phyloP scores from a whole-genome alignment of 2,888 invertebrate genomes.

The Scaptomyza caliginosa region DNA sequence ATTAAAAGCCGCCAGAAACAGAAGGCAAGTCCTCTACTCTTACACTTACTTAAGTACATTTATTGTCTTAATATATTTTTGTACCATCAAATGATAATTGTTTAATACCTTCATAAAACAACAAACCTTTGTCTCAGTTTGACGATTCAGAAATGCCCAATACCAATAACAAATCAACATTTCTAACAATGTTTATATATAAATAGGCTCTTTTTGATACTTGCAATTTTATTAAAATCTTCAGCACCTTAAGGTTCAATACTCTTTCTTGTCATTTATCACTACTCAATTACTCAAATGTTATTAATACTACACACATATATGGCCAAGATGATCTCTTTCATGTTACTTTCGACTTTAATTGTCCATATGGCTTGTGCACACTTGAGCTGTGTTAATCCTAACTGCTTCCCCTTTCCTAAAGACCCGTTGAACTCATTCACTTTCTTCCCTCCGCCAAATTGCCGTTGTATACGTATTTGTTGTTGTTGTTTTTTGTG shows the following conservation, averaged over 20 bases:
- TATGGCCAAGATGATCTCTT: constrained; percentile 10
- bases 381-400: constrained; percentile 23
- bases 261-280: neutral
- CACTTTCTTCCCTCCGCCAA: neutral
- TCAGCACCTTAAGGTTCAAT: neutral
- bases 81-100: too few species aligned
- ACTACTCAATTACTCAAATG: constrained; percentile 11
- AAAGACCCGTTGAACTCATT: constrained; percentile 50
- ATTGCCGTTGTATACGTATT: neutral
- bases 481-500: constrained; percentile 6
- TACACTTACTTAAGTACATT: too few species aligned
- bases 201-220: neutral
- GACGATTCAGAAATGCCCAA: too few species aligned
- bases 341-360: constrained; percentile 29
- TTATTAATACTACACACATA: constrained; percentile 8
- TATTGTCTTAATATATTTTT: too few species aligned
- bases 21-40: too few species aligned
- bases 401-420: neutral
- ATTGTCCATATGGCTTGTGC: constrained; percentile 58
- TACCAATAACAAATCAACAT: neutral
- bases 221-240: neutral
- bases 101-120: too few species aligned
- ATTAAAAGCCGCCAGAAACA: too few species aligned
- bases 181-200: neutral
- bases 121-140: too few species aligned